Evolutionary conservation across 2,888 invertebrate genomes (phyloP).

Genomic region (Dryobota labecula): DNA sequence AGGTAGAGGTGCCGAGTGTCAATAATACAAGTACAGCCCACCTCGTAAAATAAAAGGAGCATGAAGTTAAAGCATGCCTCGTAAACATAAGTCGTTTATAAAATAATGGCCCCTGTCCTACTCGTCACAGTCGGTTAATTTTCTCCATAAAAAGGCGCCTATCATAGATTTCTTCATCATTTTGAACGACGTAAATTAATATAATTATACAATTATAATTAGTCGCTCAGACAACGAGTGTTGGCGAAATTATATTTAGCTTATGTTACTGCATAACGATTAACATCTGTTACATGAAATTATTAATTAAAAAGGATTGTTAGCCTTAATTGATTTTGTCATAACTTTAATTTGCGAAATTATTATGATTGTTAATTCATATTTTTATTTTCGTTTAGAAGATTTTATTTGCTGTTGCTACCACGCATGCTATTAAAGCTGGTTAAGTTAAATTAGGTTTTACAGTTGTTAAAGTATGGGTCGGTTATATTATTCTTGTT

Average conservation of each 20-base stretch:
- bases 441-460: conserved; percentile 1
- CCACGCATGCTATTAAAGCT: background rate
- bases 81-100: conserved; percentile 45
- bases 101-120: conserved; percentile 59
- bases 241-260: conserved; percentile 46
- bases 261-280: conserved; percentile 40
- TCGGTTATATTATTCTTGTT: background rate
- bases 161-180: conserved; percentile 69
- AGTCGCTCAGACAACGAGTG: conserved; percentile 70
- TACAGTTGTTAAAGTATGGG: background rate
- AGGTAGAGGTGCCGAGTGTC: background rate
- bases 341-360: conserved; percentile 11
- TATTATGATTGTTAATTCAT: background rate
- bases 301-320: background rate
- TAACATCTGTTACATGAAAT: background rate
- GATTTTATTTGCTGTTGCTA: background rate
- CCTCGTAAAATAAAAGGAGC: conserved; percentile 56
- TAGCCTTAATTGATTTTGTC: background rate
- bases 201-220: conserved; percentile 79
- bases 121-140: conserved; percentile 70
- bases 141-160: conserved; percentile 65
- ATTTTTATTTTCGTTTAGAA: background rate
- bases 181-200: conserved; percentile 72
- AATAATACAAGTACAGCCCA: conserved; percentile 30
- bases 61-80: conserved; percentile 37